phyloP scores from a whole-genome alignment of 2,888 invertebrate species.

The Thecophora atra region DNA sequence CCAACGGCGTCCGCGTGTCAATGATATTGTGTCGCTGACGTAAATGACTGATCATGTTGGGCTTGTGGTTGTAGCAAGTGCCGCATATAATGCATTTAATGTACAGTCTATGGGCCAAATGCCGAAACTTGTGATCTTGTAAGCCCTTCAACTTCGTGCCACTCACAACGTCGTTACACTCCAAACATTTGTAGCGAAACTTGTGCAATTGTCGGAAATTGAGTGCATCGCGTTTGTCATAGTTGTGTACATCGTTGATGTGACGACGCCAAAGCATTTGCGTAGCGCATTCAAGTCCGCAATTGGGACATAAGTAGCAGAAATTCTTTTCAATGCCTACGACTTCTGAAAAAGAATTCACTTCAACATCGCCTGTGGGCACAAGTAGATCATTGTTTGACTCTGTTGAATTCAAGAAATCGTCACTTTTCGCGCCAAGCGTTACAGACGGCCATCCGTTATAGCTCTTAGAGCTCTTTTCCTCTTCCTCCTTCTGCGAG shows the following conservation, averaged over 20 bases:
- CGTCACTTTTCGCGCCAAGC: too few relatives aligned
- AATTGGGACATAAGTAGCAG: conserved; percentile 58
- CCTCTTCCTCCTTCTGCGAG: neutral
- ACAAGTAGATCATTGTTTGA: conserved; percentile 45
- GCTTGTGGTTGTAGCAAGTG: conserved; percentile 60
- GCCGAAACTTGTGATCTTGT: conserved; percentile 61
- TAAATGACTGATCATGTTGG: conserved; percentile 58
- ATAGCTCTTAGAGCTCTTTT: neutral
- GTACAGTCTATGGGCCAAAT: conserved; percentile 56
- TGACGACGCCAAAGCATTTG: conserved; percentile 60
- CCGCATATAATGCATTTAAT: conserved; percentile 58
- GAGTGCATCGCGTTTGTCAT: conserved; percentile 56
- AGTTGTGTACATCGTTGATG: conserved; percentile 58
- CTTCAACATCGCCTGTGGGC: conserved; percentile 43
- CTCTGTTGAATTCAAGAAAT: conserved; percentile 41
- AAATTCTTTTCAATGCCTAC: conserved; percentile 48
- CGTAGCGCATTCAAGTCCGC: conserved; percentile 55
- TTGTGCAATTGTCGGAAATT: conserved; percentile 58
- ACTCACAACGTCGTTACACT: conserved; percentile 56
- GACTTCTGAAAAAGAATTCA: conserved; percentile 15
- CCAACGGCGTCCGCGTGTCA: conserved; percentile 45
- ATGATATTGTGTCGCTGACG: conserved; percentile 57
- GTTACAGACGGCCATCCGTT: too few relatives aligned
- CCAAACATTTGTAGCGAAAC: conserved; percentile 57
- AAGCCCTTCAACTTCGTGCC: conserved; percentile 58